Evolutionary conservation across 1,140 invertebrate genomes (phyloP).

Genomic region (Drosophila athabasca): DNA sequence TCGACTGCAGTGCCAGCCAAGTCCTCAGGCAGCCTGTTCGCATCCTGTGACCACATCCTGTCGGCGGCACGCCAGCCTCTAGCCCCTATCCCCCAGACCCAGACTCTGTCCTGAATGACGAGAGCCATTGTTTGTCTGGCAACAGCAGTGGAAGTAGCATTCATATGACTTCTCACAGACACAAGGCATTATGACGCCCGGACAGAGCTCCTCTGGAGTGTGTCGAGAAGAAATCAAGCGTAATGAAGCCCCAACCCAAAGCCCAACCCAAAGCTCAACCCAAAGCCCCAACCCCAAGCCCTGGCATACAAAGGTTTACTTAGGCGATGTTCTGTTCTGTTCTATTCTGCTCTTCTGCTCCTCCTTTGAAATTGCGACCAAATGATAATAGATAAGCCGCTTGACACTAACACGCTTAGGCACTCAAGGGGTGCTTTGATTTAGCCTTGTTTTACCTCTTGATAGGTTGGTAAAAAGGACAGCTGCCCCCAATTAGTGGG

Average conservation of each 20-base stretch:
- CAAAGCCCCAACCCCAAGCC: not conserved
- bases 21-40: constrained; percentile 53
- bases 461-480: constrained; percentile 21
- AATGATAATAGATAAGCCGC: constrained; percentile 61
- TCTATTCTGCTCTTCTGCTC: not conserved
- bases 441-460: constrained; percentile 3
- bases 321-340: constrained; percentile 1
- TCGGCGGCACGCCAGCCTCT: constrained; percentile 53
- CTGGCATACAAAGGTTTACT: constrained; percentile 25
- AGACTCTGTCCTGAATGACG: constrained; percentile 2
- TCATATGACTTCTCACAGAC: constrained; percentile 58
- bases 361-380: constrained; percentile 43
- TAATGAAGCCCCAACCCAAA: constrained; percentile 61
- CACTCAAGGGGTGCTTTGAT: constrained; percentile 47
- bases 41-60: constrained; percentile 76
- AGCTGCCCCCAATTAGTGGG: constrained; percentile 23
- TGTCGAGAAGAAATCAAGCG: constrained; percentile 67
- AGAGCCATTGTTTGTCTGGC: constrained; percentile 41
- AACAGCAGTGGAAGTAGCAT: constrained; percentile 43
- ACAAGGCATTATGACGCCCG: constrained; percentile 68
- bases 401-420: constrained; percentile 35
- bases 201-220: constrained; percentile 35
- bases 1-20: constrained; percentile 50
- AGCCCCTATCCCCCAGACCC: not conserved
- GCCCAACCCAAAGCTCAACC: not conserved